phyloP scores from a whole-genome alignment of 92 coral and sea anemone genomes.

The Plumapathes pennacea region DNA sequence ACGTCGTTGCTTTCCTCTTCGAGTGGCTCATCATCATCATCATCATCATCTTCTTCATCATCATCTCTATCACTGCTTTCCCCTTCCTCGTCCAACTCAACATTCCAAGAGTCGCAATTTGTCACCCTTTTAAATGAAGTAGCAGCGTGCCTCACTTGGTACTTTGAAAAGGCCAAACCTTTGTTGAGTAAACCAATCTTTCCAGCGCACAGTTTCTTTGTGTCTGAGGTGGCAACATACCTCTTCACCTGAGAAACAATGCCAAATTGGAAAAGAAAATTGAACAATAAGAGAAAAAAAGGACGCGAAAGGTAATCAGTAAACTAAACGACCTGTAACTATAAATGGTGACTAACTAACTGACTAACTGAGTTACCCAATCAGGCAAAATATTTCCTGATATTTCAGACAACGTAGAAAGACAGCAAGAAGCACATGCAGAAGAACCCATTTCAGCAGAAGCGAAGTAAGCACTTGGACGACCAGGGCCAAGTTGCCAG shows the following conservation, averaged over 20 bases:
- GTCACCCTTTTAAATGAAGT: constrained; percentile 16
- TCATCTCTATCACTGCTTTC: background rate
- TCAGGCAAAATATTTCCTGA: too few species aligned
- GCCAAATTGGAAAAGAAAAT: background rate
- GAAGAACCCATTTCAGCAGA: too few species aligned
- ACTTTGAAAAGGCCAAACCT: constrained; percentile 28
- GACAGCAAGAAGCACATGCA: too few species aligned
- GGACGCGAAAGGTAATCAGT: background rate
- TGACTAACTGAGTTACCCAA: too few species aligned
- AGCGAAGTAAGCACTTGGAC: too few species aligned
- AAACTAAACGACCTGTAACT: too few species aligned
- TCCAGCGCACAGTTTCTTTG: constrained; percentile 5
- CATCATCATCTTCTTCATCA: constrained; percentile 2
- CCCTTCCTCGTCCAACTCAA: background rate
- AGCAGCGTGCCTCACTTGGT: constrained; percentile 11
- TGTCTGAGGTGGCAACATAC: background rate
- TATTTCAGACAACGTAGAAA: too few species aligned
- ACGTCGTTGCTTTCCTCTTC: background rate
- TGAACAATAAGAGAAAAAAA: background rate
- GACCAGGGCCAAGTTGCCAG: too few species aligned
- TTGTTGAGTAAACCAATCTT: constrained; percentile 25
- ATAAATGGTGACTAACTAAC: too few species aligned
- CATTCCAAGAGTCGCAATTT: too few species aligned
- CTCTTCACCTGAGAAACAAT: background rate
- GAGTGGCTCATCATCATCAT: background rate